These are phyloP conservation scores for Nansenia antarctica DNA, from an alignment of 2,113 vertebrate genomes.

Conservation along the genomic window DNA sequence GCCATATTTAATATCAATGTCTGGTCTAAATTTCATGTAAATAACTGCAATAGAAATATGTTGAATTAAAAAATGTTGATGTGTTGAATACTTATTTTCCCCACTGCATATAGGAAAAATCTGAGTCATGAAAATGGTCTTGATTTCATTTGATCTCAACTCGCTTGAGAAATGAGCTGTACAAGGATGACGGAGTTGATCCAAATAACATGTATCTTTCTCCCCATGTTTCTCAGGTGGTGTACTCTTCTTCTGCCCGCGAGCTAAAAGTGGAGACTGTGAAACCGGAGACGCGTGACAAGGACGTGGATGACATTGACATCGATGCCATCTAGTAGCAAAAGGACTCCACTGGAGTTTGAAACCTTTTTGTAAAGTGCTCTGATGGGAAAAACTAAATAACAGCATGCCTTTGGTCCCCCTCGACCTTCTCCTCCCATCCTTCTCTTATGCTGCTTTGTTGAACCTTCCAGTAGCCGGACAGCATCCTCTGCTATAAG, in stretches of 20 bases:
- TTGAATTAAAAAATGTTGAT: too few relatives aligned
- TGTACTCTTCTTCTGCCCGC: conserved; percentile 90
- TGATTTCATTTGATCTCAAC: too few relatives aligned
- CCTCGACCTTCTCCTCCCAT: not conserved
- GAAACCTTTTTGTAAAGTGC: not conserved
- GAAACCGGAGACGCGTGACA: conserved; percentile 80
- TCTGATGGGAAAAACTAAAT: not conserved
- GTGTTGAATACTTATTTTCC: too few relatives aligned
- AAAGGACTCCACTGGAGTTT: conserved; percentile 14
- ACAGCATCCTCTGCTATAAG: too few relatives aligned
- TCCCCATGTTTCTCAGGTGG: conserved; percentile 79
- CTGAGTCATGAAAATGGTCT: too few relatives aligned
- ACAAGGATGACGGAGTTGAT: not conserved
- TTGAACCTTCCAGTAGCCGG: too few relatives aligned
- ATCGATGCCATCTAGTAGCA: conserved; percentile 87
- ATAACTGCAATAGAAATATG: too few relatives aligned
- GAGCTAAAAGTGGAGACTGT: conserved; percentile 96
- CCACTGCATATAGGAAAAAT: too few relatives aligned
- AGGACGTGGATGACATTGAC: conserved; percentile 94
- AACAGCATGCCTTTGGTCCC: not conserved
- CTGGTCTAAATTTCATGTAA: too few relatives aligned
- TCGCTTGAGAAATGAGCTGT: not conserved
- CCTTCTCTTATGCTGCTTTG: not conserved
- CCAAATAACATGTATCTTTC: not conserved
- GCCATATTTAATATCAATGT: too few relatives aligned